Percentiles rank a stretch among this genome's conserved stretches.
Conservation (phyloP, 1,140 invertebrate species). For the Achroia grisella region DNA sequence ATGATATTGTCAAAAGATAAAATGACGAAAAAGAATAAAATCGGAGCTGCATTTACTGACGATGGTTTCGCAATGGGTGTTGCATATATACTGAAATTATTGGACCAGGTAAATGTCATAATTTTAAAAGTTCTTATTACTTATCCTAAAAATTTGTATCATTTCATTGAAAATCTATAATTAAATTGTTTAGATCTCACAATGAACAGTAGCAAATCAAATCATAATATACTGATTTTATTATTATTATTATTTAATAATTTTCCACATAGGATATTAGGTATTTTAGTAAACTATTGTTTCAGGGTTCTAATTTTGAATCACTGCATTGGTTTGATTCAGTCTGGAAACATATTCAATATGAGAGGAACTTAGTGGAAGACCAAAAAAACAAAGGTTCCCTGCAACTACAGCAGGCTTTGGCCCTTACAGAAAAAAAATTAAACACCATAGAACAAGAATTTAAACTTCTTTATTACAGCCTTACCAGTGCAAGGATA, state of each 20-base stretch:
- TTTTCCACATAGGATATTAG: background rate
- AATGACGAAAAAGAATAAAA: conserved; percentile 90
- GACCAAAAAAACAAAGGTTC: conserved; percentile 69
- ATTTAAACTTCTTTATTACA: conserved; percentile 93
- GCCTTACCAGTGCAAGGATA: conserved; percentile 93
- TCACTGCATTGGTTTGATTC: conserved; percentile 97
- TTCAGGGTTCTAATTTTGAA: conserved; percentile 85
- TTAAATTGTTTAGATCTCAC: no score
- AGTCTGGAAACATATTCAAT: conserved; percentile 82
- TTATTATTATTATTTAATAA: no score
- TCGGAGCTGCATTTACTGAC: conserved; percentile 93
- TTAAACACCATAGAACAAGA: conserved; percentile 89
- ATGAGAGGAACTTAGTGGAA: conserved; percentile 77
- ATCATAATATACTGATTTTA: no score
- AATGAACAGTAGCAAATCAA: no score
- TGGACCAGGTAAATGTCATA: conserved; percentile 77
- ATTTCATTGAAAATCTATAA: no score
- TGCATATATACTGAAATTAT: conserved; percentile 81
- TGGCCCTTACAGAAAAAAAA: conserved; percentile 92
- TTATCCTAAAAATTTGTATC: no score
- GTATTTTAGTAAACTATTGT: background rate
- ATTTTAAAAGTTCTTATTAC: no score
- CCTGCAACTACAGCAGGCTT: conserved; percentile 89
- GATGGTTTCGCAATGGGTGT: conserved; percentile 98
- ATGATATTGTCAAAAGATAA: conserved; percentile 94